Evolutionary conservation across 2,113 vertebrate species (phyloP).

Genomic region (Pseudorectes ferrugineus): DNA sequence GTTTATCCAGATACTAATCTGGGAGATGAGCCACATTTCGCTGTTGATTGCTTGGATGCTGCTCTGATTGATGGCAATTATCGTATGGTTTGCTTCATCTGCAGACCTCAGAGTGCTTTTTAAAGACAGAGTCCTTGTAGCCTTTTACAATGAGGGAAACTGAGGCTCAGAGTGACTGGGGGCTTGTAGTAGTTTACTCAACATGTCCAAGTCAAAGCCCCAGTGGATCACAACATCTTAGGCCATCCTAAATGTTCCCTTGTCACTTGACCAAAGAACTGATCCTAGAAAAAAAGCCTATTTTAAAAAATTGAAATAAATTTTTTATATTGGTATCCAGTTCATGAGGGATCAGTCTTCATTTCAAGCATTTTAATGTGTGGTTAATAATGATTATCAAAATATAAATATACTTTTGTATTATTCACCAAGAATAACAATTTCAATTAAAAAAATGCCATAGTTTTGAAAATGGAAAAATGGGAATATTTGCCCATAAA

Average conservation of each 20-base stretch:
- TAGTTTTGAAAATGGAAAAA: neutral
- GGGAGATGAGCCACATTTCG: neutral
- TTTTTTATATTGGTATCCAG: neutral
- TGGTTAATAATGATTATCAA: neutral
- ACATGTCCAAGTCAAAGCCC: fast-evolving
- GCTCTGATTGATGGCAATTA: slow-evolving; percentile 9
- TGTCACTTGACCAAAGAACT: neutral
- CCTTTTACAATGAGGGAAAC: neutral
- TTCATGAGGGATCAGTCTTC: neutral
- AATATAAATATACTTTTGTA: neutral
- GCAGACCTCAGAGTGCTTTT: neutral
- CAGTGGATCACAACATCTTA: neutral
- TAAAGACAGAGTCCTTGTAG: neutral
- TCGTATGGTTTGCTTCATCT: neutral
- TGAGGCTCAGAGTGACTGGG: neutral
- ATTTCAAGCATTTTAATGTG: neutral
- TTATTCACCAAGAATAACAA: neutral
- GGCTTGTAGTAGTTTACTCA: neutral
- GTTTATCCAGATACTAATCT: slow-evolving; percentile 21
- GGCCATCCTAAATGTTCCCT: neutral
- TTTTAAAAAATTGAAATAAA: neutral
- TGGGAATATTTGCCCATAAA: neutral
- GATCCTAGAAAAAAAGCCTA: neutral
- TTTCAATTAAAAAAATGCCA: neutral
- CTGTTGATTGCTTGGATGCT: slow-evolving; percentile 11